Base-by-base conservation (phyloP, 2,113 vertebrate species). In the Lepus timidus region DNA sequence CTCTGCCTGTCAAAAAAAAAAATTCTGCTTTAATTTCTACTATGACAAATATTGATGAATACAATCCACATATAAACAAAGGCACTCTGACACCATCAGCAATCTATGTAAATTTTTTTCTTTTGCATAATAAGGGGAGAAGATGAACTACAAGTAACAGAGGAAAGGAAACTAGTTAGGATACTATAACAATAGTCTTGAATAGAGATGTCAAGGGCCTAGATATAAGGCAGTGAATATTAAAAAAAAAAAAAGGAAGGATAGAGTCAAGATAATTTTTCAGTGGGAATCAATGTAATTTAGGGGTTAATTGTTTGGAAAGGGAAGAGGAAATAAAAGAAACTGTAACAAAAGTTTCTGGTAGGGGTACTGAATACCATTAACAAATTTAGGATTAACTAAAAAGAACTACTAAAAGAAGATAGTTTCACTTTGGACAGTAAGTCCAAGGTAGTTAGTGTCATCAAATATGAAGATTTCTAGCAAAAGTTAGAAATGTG, bases 401-500 rank as follows among this genome's bases (percentile, higher is more conserved):
- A 85, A 14, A 9, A 27, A 80, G 17, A 33, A 33, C 65, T 61
- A 85, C 1, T 68, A 23, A 65, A 85, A 79, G 58, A 95, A 83
- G 55, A 80, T 31, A 95, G 51, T 85, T 86, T 90, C 12, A 75
- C 80, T 90, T 74, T 39, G 61, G 12, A 85, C 19, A 62, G 4
- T 89, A 25, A 85, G 75, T 85, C 90, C 29, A 86, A 9, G 36
- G 61, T 71, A 39, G 12, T 76, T 62, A 76, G 20, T 16, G 55
- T 13, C 62, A 91, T 71, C 55, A 93, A 58, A 90, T 27, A 39
- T 55, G 22, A 16, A 81, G 49, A 92, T 73, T 51, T 93, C 80
- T 39, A 95, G 80, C 58, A 89, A 86, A 93, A 82, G 27, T 65
- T 61, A 76, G 55, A 70, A 87, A 93, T 83, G 39, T 62, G 44